Evolutionary conservation across 2,888 invertebrate genomes (phyloP), one percentile per base, ranked within the genome.

Genomic region (Branchellion lobata): DNA sequence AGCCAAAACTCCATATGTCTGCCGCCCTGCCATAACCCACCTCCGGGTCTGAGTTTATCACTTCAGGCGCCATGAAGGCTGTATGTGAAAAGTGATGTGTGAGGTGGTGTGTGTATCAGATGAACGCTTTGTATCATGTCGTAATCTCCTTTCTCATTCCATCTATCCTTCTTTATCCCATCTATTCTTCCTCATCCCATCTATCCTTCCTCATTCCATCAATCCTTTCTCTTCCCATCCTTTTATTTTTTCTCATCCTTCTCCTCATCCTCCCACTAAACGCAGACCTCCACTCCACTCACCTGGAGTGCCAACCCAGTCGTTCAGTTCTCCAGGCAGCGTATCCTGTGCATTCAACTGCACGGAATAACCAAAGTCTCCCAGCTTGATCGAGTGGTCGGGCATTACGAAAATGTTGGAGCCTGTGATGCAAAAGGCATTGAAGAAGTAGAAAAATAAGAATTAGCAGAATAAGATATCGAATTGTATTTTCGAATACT

Each of bases 11-110:
- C 96, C 96, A 97, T 85, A 97, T 92, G 89, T 97, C 97, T 1
- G 94, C 95, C 1, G 94, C 93, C 84, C 96, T 90, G 0, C 96
- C 96, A 89, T 96, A 94, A 0, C 96, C 96, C 81, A 90, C 90
- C 75, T 83, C 81, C 73, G 84, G 82, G 81, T 83, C 85, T 40
- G 84, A 82, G 0, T 87, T 87, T 81, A 87, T 95, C 84, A 96
- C 93, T 89, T 96, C 96, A 0, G 96, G 96, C 0, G 96, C 96
- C 96, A 96, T 97, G 87, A 95, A 97, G 77, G 95, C 95, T 94
- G 88, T 31, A 88, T 87, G 80, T 71, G 33, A 71, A 14, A 40
- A 40, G 40, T 5, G 14, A 40, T 40, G 40, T n/a, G n/a, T n/a
- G n/a, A n/a, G n/a, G n/a, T n/a, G n/a, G n/a, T n/a, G n/a, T n/a